Evolutionary conservation across 2,113 vertebrate species (phyloP), one percentile per base, ranked within the genome.

Genomic region (Xyliphius kryptos): DNA sequence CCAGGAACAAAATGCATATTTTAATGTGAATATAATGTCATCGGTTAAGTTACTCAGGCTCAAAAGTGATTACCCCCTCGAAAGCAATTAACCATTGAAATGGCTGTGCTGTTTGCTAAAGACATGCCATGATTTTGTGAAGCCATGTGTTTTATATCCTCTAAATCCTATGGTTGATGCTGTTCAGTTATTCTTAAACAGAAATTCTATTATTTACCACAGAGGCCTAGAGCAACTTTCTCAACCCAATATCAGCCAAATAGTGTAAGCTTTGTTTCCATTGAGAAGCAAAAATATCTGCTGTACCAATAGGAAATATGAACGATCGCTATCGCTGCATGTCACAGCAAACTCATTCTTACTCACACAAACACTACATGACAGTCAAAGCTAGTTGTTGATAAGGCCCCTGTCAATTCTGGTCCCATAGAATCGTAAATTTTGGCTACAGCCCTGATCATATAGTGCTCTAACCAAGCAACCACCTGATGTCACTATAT

Each of bases 21-120:
- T 54, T 50, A 53, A 55, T 8, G 53, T 17, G n/a, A 43, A 21
- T 63, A 32, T 63, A 43, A 43, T n/a, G 15, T 46, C 21, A 54
- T 5, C 21, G 40, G 21, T 63, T 63, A 63, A 54, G 15, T 12
- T 36, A 38, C 32, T 17, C 2, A 8, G 5, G 32, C 9, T 54
- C 26, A 54, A 54, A 54, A 16, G 51, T 8, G 9, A 22, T 59
- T 59, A 47, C 44, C 41, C 21, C 32, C 41, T 16, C 10, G 2
- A 26, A 50, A n/a, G n/a, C n/a, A n/a, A n/a, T n/a, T n/a, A n/a
- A n/a, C n/a, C 11, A 3, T 38, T 49, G 22, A 40, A 50, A 61
- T 61, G 47, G 7, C 6, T 12, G 48, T 11, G 17, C 14, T 63
- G 6, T 63, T 63, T 53, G 10, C 20, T 51, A 38, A 53, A 19